Conservation (phyloP, 2,888 invertebrate species). For the Pachliopta kotzebuea region DNA sequence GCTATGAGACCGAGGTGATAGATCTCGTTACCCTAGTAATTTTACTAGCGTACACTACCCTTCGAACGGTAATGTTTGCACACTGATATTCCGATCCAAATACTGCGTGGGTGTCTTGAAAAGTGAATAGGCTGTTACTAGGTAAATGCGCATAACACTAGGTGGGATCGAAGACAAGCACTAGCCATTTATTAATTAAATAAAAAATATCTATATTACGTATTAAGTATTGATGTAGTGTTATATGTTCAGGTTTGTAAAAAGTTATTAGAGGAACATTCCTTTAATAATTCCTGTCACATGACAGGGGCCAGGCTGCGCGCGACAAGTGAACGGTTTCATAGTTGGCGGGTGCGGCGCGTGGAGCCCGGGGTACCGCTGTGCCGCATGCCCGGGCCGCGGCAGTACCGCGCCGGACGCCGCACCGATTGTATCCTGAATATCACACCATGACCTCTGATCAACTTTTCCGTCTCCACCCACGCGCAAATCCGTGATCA, state of each 20-base stretch:
- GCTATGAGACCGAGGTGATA: no score
- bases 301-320: slow-evolving; percentile 5
- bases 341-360: slow-evolving; percentile 24
- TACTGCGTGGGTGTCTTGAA: no score
- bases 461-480: slow-evolving; percentile 20
- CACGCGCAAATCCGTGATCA: slow-evolving; percentile 21
- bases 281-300: no score
- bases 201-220: no score
- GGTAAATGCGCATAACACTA: no score
- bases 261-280: slow-evolving; percentile 10
- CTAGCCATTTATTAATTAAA: no score
- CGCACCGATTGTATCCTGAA: slow-evolving; percentile 7
- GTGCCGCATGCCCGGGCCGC: slow-evolving; percentile 27
- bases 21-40: no score
- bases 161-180: no score
- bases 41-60: no score
- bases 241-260: background rate
- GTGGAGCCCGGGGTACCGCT: slow-evolving; percentile 19
- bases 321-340: slow-evolving; percentile 22
- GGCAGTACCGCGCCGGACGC: slow-evolving; percentile 24
- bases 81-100: no score
- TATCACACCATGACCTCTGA: slow-evolving; percentile 1
- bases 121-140: no score
- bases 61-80: no score
- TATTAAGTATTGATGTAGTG: background rate